A percentile compares a stretch with the other conserved stretches of the same genome.
These are phyloP conservation scores for Oegoconia quadripuncta DNA, from an alignment of 2,888 invertebrate species.

Conservation along the genomic window DNA sequence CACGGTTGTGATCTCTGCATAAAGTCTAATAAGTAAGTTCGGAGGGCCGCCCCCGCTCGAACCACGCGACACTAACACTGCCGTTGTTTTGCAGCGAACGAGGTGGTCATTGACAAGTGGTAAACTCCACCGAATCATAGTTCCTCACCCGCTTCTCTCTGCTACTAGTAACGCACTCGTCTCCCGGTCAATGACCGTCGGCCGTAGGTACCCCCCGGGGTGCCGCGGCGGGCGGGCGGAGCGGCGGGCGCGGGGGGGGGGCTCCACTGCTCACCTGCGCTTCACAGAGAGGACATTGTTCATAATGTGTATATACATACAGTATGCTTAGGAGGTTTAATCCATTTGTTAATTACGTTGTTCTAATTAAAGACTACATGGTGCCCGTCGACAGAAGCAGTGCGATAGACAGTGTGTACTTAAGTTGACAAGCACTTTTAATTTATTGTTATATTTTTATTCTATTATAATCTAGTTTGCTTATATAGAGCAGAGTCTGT, in stretches of 20 bases:
- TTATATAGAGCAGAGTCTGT: slow-evolving; percentile 75
- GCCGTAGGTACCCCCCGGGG: slow-evolving; percentile 42
- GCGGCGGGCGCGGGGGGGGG: slow-evolving; percentile 23
- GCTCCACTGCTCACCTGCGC: slow-evolving; percentile 47
- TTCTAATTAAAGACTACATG: slow-evolving; percentile 77
- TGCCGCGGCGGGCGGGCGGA: slow-evolving; percentile 24
- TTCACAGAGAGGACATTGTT: slow-evolving; percentile 73
- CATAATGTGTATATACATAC: slow-evolving; percentile 78
- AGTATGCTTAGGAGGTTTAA: slow-evolving; percentile 78
- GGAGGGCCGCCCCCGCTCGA: slow-evolving; percentile 58
- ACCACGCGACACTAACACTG: slow-evolving; percentile 61
- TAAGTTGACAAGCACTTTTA: slow-evolving; percentile 76
- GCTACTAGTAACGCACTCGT: slow-evolving; percentile 68
- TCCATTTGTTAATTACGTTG: slow-evolving; percentile 76
- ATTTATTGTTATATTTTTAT: slow-evolving; percentile 77
- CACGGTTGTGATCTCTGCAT: slow-evolving; percentile 74
- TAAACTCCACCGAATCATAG: slow-evolving; percentile 74
- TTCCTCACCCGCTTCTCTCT: slow-evolving; percentile 74
- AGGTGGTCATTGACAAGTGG: slow-evolving; percentile 85
- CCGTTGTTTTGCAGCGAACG: slow-evolving; percentile 84
- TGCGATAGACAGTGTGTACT: slow-evolving; percentile 77
- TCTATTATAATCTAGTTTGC: slow-evolving; percentile 74
- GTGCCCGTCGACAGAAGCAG: slow-evolving; percentile 77
- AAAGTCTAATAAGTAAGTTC: slow-evolving; percentile 63
- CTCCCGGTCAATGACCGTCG: slow-evolving; percentile 53